Evolutionary conservation across 2,797 vertebrate species (phyloP).

Genomic region (Enteromius thamalakanensis): DNA sequence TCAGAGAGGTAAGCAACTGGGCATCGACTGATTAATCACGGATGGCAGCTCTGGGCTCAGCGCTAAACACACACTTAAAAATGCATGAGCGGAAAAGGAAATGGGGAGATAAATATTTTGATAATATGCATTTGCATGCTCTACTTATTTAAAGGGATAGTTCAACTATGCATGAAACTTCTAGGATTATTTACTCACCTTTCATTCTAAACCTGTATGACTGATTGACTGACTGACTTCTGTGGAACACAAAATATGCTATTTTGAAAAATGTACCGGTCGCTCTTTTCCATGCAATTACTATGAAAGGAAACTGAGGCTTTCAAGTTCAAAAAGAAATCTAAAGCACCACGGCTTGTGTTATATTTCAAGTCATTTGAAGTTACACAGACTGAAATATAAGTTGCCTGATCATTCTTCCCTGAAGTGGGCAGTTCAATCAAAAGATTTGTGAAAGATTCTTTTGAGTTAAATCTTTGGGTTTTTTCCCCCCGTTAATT

Average conservation of each 20-base stretch:
- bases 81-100: constrained; percentile 69
- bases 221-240: background rate
- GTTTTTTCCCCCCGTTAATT: background rate
- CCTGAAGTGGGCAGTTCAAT: background rate
- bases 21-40: constrained; percentile 75
- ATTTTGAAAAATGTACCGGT: background rate
- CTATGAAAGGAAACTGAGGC: background rate
- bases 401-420: background rate
- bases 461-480: background rate
- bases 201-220: background rate
- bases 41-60: constrained; percentile 62
- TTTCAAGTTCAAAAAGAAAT: background rate
- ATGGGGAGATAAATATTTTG: constrained; percentile 53
- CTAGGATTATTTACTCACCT: background rate
- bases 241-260: background rate
- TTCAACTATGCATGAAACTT: background rate
- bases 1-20: constrained; percentile 65
- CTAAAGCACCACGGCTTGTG: background rate
- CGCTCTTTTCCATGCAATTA: background rate
- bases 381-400: background rate
- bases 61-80: constrained; percentile 76
- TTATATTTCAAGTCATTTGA: constrained; percentile 7
- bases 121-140: constrained; percentile 25
- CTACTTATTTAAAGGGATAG: background rate
- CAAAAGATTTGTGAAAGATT: background rate